These are phyloP conservation scores for Cryptus armator DNA, from an alignment of 2,888 invertebrate species.

Conservation along the genomic window DNA sequence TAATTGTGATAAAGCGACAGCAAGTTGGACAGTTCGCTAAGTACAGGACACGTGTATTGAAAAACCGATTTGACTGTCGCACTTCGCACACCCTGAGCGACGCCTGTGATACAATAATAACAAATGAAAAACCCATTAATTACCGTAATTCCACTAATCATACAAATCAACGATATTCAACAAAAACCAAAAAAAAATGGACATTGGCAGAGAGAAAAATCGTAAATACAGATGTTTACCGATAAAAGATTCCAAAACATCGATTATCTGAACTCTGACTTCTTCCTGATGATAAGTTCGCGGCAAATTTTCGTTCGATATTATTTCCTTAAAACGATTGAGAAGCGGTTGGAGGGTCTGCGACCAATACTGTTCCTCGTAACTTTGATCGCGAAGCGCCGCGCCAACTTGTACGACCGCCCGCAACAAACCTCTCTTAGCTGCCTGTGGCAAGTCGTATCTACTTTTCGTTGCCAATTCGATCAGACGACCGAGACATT, in stretches of 20 bases:
- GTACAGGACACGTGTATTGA: constrained; percentile 88
- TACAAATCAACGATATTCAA: background rate
- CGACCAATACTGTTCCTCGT: constrained; percentile 75
- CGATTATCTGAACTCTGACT: constrained; percentile 89
- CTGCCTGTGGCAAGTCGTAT: constrained; percentile 87
- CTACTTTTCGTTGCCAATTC: constrained; percentile 86
- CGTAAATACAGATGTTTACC: constrained; percentile 79
- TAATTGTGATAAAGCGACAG: constrained; percentile 92
- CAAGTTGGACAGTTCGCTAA: constrained; percentile 90
- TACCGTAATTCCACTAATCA: background rate
- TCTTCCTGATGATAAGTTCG: constrained; percentile 88
- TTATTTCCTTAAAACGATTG: constrained; percentile 86
- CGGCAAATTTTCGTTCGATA: constrained; percentile 86
- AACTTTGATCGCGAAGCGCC: constrained; percentile 82
- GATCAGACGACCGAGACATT: constrained; percentile 87
- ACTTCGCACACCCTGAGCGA: constrained; percentile 88
- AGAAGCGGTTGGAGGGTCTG: constrained; percentile 85
- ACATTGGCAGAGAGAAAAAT: background rate
- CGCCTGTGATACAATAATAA: constrained; percentile 84
- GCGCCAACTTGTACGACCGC: constrained; percentile 90
- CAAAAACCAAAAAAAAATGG: background rate
- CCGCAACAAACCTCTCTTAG: constrained; percentile 90
- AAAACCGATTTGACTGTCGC: constrained; percentile 86
- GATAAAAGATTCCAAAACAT: constrained; percentile 91
- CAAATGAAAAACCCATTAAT: background rate